Conservation (phyloP, 37 sponge, comb jelly and placozoan genomes). For the Aphrocallistes beatrix region DNA sequence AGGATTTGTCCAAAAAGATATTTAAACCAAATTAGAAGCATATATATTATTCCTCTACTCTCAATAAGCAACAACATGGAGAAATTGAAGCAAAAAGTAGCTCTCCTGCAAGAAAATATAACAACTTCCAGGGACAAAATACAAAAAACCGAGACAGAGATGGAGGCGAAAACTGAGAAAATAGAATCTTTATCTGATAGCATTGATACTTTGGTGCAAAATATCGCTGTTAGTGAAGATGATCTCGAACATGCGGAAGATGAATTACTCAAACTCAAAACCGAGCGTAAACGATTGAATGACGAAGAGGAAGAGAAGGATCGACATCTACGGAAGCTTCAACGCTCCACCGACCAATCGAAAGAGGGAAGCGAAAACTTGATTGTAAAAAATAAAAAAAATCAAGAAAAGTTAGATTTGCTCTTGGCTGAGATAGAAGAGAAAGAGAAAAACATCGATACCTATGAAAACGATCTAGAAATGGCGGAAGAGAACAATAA, state of each 20-base stretch:
- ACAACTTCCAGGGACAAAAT: not conserved
- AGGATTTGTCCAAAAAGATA: not conserved
- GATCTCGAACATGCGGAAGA: not conserved
- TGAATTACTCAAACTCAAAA: not conserved
- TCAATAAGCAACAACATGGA: not conserved
- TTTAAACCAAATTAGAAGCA: not conserved
- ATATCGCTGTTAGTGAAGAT: not conserved
- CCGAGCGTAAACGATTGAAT: not conserved
- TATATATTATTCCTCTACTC: not conserved
- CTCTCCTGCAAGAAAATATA: not conserved
- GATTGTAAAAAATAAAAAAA: not conserved
- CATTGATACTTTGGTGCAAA: not conserved
- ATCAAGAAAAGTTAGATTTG: not conserved
- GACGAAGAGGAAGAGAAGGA: not conserved
- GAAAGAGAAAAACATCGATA: not conserved
- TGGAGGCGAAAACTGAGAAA: not conserved
- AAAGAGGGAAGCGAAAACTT: not conserved
- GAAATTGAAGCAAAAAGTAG: conserved; percentile 3
- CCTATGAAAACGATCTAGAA: not conserved
- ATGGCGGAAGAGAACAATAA: not conserved
- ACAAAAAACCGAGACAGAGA: not conserved
- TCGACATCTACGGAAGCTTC: not conserved
- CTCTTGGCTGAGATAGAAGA: not conserved
- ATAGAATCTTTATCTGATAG: not conserved
- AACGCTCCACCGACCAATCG: not conserved